Conservation (phyloP, 2,113 vertebrate genomes). For the Beaufortia kweichowensis region DNA sequence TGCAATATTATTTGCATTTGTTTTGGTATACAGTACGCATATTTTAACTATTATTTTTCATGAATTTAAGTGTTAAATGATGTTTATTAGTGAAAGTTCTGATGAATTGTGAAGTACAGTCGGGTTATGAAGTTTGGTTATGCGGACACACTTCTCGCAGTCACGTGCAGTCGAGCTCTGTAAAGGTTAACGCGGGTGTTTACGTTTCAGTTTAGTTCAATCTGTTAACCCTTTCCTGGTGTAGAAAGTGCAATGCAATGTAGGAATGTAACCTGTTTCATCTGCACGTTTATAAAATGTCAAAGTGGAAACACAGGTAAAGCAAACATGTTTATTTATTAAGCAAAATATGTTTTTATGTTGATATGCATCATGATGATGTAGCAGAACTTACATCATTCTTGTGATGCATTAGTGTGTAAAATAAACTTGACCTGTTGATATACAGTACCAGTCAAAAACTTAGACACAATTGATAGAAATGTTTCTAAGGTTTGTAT, state of each 20-base stretch:
- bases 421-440: too few species aligned
- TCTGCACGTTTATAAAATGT: not conserved
- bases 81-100: not conserved
- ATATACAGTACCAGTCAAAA: too few species aligned
- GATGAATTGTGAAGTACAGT: slow-evolving; percentile 11
- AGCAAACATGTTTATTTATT: too few species aligned
- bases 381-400: too few species aligned
- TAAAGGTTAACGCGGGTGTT: slow-evolving; percentile 74
- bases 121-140: slow-evolving; percentile 11
- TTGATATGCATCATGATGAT: not conserved
- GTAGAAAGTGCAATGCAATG: slow-evolving; percentile 6
- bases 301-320: too few species aligned
- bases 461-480: too few species aligned
- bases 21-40: too few species aligned
- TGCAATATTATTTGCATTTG: too few species aligned
- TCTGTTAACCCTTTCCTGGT: slow-evolving; percentile 63
- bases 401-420: too few species aligned
- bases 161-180: slow-evolving; percentile 74
- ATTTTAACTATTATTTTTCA: too few species aligned
- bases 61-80: not conserved
- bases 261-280: not conserved
- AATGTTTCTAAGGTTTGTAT: too few species aligned
- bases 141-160: slow-evolving; percentile 67
- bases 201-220: slow-evolving; percentile 51
- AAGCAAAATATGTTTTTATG: not conserved